These are phyloP conservation scores for Frankliniella intonsa DNA, from an alignment of 2,888 invertebrate species.

Conservation along the genomic window DNA sequence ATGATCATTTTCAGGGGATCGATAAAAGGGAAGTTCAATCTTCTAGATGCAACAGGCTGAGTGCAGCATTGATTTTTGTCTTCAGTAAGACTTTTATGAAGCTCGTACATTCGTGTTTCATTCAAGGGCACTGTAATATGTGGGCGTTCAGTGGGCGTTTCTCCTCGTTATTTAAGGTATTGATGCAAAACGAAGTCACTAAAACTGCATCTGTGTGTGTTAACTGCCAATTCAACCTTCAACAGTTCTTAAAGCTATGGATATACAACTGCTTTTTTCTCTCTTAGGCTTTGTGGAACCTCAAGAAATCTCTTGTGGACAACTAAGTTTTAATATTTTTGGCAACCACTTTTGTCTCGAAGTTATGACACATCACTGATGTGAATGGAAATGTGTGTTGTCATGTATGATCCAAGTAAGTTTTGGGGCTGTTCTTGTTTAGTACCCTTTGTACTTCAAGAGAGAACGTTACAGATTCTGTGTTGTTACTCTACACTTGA, in stretches of 20 bases:
- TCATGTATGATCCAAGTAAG: too few species aligned
- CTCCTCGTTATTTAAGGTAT: neutral
- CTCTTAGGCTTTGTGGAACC: neutral
- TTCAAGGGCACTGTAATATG: neutral
- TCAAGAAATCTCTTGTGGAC: neutral
- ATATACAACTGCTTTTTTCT: neutral
- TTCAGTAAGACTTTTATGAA: neutral
- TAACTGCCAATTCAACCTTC: neutral
- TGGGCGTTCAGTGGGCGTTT: neutral
- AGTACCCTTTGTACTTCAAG: neutral
- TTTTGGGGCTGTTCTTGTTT: too few species aligned
- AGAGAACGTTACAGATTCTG: neutral
- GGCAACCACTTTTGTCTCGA: too few species aligned
- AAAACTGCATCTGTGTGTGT: neutral
- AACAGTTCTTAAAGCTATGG: neutral
- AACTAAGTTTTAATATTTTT: neutral
- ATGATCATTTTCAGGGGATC: neutral
- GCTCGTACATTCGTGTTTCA: slow-evolving; percentile 11
- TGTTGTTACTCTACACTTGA: neutral
- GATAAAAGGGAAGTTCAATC: neutral
- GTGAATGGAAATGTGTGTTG: too few species aligned
- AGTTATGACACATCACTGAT: too few species aligned
- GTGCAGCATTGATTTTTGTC: neutral
- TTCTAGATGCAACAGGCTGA: slow-evolving; percentile 16
- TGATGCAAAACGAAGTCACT: neutral